Base-by-base conservation (phyloP, 2,113 vertebrate genomes). In the Pangasianodon gigas region DNA sequence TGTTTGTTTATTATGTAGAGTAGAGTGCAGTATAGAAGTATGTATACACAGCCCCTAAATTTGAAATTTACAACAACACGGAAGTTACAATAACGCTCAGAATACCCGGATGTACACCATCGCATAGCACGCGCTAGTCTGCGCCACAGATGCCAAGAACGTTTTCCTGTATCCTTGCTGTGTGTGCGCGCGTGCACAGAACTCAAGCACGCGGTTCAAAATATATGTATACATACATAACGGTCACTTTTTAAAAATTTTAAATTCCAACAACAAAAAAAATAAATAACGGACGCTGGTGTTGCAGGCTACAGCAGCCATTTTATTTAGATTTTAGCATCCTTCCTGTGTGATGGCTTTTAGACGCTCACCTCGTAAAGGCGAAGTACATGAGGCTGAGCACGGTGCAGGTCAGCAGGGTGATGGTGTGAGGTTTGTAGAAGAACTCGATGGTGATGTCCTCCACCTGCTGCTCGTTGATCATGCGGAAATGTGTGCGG, bases 401-500 rank as follows among this genome's bases (percentile, higher is more conserved):
- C 94, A 97, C 97, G 84, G 98, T 98, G 96, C 97, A 97, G 89
- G 97, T 98, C 87, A 99, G 97, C 89, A 99, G 95, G 6, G 97
- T 99, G 92, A 99, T 99, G 84, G 98, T 99, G 95, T 99, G 98
- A 0, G 98, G 98, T 82, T 96, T 97, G 94, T 99, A 99, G 96
- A 99, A 99, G 92, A 99, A 99, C 54, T 99, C 98, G 51, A 99
- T 96, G 84, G 98, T 99, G 95, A 99, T 99, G 92, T 99, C 98
- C 91, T 99, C 98, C 90, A 99, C 98, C 94, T 99, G 98, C 98
- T 99, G 98, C 94, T 99, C 98, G 94, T 99, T 99, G 92, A 99
- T 98, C 98, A 99, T 99, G 91, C 98, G 97, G 96, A 99, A 99
- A 95, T 99, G 98, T 96, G 98, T 95, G 60, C 97, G 97, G 93